Percentiles rank a stretch among this genome's conserved stretches.
phyloP scores from a whole-genome alignment of 1,140 invertebrate genomes.

The Drosophila nigrodunni region DNA sequence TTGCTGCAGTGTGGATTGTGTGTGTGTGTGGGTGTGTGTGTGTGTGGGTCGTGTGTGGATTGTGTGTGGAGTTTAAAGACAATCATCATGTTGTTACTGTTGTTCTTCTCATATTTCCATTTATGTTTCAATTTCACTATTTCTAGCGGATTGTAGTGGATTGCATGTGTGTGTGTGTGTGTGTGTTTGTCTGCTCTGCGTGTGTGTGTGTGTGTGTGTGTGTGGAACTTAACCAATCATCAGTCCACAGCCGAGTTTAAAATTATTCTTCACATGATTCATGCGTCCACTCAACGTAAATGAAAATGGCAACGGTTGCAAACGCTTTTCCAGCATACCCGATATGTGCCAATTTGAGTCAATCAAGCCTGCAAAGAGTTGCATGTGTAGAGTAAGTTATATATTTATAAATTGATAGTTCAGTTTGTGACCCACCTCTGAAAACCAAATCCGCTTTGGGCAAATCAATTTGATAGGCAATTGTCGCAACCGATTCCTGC shows the following conservation, averaged over 20 bases:
- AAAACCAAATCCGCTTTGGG: slow-evolving; percentile 97
- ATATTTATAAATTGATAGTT: not conserved
- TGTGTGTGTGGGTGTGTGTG: slow-evolving; percentile 19
- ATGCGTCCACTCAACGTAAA: slow-evolving; percentile 96
- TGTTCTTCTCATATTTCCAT: slow-evolving; percentile 1
- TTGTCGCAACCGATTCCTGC: slow-evolving; percentile 95
- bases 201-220: slow-evolving; percentile 30
- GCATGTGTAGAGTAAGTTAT: slow-evolving; percentile 15
- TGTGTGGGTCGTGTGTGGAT: slow-evolving; percentile 1
- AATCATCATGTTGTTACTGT: slow-evolving; percentile 19
- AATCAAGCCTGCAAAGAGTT: slow-evolving; percentile 89
- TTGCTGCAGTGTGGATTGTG: slow-evolving; percentile 24
- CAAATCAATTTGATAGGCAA: slow-evolving; percentile 98
- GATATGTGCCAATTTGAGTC: slow-evolving; percentile 98
- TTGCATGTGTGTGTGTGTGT: slow-evolving; percentile 29
- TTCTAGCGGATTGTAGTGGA: slow-evolving; percentile 10
- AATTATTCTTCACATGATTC: slow-evolving; percentile 96
- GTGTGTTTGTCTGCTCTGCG: slow-evolving; percentile 16
- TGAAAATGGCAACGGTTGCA: slow-evolving; percentile 96
- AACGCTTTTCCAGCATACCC: slow-evolving; percentile 96
- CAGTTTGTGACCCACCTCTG: slow-evolving; percentile 89
- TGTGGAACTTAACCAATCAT: slow-evolving; percentile 90
- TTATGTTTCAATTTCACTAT: not conserved
- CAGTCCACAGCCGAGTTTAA: slow-evolving; percentile 94
- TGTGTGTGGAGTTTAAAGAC: slow-evolving; percentile 13